Base-by-base conservation (phyloP, 2,888 invertebrate genomes). In the Podotricha telesiphe region DNA sequence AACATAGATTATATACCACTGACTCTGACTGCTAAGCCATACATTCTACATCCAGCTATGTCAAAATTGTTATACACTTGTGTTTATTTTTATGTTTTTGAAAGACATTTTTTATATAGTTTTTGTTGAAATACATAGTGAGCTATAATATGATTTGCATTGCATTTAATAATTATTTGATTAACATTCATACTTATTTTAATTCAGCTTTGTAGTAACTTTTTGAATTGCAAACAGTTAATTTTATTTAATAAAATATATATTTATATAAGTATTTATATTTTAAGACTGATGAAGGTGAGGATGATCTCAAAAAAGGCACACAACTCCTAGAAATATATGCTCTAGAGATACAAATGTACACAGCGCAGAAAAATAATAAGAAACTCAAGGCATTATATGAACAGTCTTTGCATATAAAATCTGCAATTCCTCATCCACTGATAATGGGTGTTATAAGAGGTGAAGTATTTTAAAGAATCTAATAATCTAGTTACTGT, bases 391-490 rank as follows among this genome's bases (percentile, higher is more conserved):
- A 98, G 91, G 97, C 98, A 0, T 93, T 99, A 15, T 99, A 99
- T 83, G 99, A 99, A 88, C 99, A 99, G 86, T 99, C 99, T 0
- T 94, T 99, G 75, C 98, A 99, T 87, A 99, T 99, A 78, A 99
- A 99, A 88, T 99, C 99, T 50, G 99, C 99, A 63, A 99, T 99
- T 85, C 99, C 99, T n/a, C 99, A 99, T 95, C 99, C 99, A 3
- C 94, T 99, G 40, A 99, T 99, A 78, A 99, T 99, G 99, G 99
- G 99, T 15, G 99, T 99, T 42, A 99, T 99, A 73, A 94, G 99
- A 95, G 97, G 97, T 97, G 87, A 85, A 47, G 40, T 34, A 22
- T 11, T 17, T 37, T n/a, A n/a, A n/a, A n/a, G n/a, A n/a, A n/a
- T n/a, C n/a, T n/a, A n/a, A n/a, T n/a, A n/a, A n/a, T n/a, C n/a